A percentile compares a stretch with the other conserved stretches of the same genome.
Conservation (phyloP, 2,797 vertebrate species). For the Enteromius thamalakanensis region DNA sequence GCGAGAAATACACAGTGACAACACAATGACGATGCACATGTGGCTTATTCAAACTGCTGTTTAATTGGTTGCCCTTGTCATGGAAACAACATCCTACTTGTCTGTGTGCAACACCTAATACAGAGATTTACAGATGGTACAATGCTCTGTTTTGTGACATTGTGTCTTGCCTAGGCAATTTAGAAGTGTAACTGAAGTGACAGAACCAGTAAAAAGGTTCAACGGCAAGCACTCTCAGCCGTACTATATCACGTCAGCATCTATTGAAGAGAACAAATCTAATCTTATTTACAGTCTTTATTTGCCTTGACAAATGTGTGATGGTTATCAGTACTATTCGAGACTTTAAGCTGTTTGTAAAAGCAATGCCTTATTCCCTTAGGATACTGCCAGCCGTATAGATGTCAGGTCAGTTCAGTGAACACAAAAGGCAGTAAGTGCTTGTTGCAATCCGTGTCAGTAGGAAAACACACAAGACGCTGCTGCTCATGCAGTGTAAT, state of each 20-base stretch:
- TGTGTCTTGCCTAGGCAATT: slow-evolving; percentile 53
- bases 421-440: slow-evolving; percentile 38
- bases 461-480: not conserved
- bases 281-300: slow-evolving; percentile 47
- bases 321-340: slow-evolving; percentile 25
- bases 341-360: slow-evolving; percentile 23
- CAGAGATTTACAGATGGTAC: slow-evolving; percentile 44
- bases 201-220: slow-evolving; percentile 22
- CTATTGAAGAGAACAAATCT: slow-evolving; percentile 34
- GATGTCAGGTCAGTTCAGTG: slow-evolving; percentile 28
- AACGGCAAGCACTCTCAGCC: slow-evolving; percentile 1
- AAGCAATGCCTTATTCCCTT: slow-evolving; percentile 18
- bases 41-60: slow-evolving; percentile 51
- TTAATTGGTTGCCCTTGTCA: slow-evolving; percentile 57
- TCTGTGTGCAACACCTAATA: slow-evolving; percentile 30
- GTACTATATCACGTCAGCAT: slow-evolving; percentile 31
- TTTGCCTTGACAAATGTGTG: slow-evolving; percentile 38
- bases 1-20: slow-evolving; percentile 45
- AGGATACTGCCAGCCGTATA: not conserved
- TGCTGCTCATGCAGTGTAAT: slow-evolving; percentile 15
- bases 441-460: slow-evolving; percentile 27
- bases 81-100: slow-evolving; percentile 41
- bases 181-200: slow-evolving; percentile 52
- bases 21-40: slow-evolving; percentile 33
- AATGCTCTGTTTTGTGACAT: slow-evolving; percentile 36